Percentiles rank a stretch among this genome's conserved stretches.
phyloP scores from a whole-genome alignment of 2,113 vertebrate genomes.

The Glaucidium brasilianum region DNA sequence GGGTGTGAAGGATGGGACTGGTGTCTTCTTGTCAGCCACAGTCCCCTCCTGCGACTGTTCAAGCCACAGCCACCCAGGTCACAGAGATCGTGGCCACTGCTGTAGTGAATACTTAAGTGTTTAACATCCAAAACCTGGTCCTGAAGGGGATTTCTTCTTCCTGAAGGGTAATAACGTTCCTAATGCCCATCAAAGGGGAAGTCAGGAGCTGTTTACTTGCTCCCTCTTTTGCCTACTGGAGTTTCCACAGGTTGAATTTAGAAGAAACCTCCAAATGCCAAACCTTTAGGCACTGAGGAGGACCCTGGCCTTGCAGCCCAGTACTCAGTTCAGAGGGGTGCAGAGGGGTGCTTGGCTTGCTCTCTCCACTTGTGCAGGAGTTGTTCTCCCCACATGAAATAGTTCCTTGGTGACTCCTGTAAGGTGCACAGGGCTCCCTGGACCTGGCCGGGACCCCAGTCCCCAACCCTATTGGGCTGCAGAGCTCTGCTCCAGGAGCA shows the following conservation, averaged over 20 bases:
- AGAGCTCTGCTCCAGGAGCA: not conserved
- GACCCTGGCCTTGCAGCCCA: not conserved
- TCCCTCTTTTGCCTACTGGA: not conserved
- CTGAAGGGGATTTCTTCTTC: not conserved
- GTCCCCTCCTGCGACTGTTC: not conserved
- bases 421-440: not conserved
- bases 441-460: not conserved
- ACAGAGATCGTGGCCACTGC: accelerated
- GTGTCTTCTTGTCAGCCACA: not conserved
- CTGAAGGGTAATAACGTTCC: not conserved
- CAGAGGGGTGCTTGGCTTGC: not conserved
- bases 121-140: not conserved
- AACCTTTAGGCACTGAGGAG: not conserved
- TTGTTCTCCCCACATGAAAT: not conserved
- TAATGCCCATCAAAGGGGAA: not conserved
- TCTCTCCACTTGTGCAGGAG: accelerated
- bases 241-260: not conserved
- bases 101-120: not conserved
- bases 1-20: not conserved
- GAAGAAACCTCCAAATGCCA: not conserved
- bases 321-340: not conserved
- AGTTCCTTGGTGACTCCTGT: not conserved
- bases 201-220: not conserved
- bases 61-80: accelerated
- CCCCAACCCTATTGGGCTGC: not conserved